A percentile compares a stretch with the other conserved stretches of the same genome.
phyloP scores from a whole-genome alignment of 2,888 invertebrate species.

The Hydroisotoma schaefferi region DNA sequence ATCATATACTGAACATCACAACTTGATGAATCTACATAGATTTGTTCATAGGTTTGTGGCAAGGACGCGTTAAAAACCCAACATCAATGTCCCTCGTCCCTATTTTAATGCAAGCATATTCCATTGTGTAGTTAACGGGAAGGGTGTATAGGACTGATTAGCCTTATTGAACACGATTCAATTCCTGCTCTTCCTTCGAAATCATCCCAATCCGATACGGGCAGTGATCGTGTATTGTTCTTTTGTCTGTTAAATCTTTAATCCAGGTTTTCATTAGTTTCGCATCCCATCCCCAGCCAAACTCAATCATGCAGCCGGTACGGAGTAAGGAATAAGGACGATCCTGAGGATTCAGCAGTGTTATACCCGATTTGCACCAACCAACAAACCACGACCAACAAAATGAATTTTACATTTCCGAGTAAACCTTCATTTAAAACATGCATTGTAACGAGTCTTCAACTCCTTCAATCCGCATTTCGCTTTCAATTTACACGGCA shows the following conservation, averaged over 20 bases:
- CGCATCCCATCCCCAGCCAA: slow-evolving; percentile 10
- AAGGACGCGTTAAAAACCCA: no score
- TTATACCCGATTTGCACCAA: slow-evolving; percentile 5
- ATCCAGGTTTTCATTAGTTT: slow-evolving; percentile 13
- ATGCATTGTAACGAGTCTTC: neutral
- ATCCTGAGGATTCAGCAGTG: no score
- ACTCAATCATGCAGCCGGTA: no score
- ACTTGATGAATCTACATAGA: no score
- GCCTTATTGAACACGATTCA: slow-evolving; percentile 22
- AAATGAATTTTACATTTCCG: neutral
- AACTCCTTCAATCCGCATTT: neutral
- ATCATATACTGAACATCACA: no score
- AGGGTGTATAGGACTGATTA: slow-evolving; percentile 20
- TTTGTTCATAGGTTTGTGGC: no score
- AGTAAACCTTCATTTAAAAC: no score
- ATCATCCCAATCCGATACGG: slow-evolving; percentile 6
- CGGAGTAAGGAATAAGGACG: no score
- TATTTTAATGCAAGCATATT: no score
- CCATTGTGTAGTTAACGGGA: no score
- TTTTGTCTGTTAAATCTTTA: slow-evolving; percentile 7
- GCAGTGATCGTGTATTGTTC: neutral
- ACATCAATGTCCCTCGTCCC: no score
- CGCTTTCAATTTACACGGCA: no score
- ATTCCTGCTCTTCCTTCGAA: slow-evolving; percentile 15
- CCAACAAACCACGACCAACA: neutral